These are phyloP conservation scores for Littorina saxatilis DNA, from an alignment of 1,140 invertebrate species.

Conservation along the genomic window DNA sequence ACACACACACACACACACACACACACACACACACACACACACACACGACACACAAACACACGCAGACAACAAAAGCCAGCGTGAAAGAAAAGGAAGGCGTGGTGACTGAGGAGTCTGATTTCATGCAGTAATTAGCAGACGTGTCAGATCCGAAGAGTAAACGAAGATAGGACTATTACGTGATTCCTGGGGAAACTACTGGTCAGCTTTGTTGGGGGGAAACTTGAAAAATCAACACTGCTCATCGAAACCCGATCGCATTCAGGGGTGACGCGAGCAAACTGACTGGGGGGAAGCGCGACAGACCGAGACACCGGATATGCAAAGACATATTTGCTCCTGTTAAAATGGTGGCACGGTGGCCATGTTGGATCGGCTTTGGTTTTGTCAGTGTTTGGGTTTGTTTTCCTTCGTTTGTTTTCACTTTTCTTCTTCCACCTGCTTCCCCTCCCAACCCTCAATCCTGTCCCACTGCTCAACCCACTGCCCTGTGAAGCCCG, in stretches of 20 bases:
- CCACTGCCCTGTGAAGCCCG: background rate
- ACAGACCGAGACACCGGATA: background rate
- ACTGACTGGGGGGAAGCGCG: background rate
- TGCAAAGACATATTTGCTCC: background rate
- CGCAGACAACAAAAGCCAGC: background rate
- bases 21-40: conserved; percentile 4
- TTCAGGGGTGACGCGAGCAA: background rate
- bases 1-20: conserved; percentile 11
- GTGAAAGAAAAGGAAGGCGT: background rate
- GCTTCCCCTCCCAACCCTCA: background rate
- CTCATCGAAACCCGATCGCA: conserved; percentile 23
- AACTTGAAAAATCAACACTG: conserved; percentile 25
- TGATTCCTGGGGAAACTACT: background rate
- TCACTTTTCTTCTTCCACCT: background rate
- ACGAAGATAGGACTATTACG: background rate
- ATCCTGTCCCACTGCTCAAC: background rate
- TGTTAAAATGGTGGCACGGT: background rate
- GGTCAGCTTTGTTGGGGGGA: background rate
- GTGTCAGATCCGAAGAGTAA: conserved; percentile 24
- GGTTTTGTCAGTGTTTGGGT: too few relatives aligned
- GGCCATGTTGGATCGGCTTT: too few relatives aligned
- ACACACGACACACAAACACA: background rate
- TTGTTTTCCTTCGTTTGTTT: background rate
- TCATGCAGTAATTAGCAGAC: conserved; percentile 22
- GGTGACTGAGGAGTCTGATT: background rate